Base-by-base conservation (phyloP, 2,888 invertebrate species). In the Agonopterix heracliana region DNA sequence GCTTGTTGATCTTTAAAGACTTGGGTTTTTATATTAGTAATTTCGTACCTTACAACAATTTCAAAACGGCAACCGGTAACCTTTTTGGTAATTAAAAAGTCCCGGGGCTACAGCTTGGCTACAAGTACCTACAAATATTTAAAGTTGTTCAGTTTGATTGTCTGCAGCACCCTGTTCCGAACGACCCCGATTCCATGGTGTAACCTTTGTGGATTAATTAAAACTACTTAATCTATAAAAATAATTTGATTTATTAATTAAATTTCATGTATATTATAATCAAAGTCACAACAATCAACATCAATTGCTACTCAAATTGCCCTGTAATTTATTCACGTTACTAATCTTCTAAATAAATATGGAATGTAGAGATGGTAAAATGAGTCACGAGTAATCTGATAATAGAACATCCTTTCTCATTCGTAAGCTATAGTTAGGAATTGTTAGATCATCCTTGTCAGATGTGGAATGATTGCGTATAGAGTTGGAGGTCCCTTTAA, bases 401-500 rank as follows among this genome's bases (percentile, higher is more conserved):
- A 66, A 74, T 44, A 66, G 60, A 52, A 9, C 9, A 17, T 14
- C 38, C 26, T 40, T 46, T 61, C 74, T 82, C 49, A 75, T 66
- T 64, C 75, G 81, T 50, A 89, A 74, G 61, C 82, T 89, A 59
- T 76, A 81, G 60, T 83, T 84, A 50, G 89, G 89, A 75, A 89
- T 80, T 66, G 83, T 85, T 50, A 89, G 68, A 49, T 85, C 85
- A 60, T 89, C 87, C 61, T 82, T 87, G 49, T 88, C 89, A 49
- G 85, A 81, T 43, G 81, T 81, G 68, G 89, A 88, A 72, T 83
- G 75, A 61, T 84, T 81, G 53, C 77, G 78, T 49, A 78, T 66
- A 46, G 84, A 87, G 61, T 80, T 81, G 11, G 87, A 84, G 45
- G 84, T 84, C 41, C 78, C 78, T 68, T 87, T 90, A 0, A 90